Base-by-base conservation (phyloP, 2,113 vertebrate genomes). In the Sceloporus tristichus region DNA sequence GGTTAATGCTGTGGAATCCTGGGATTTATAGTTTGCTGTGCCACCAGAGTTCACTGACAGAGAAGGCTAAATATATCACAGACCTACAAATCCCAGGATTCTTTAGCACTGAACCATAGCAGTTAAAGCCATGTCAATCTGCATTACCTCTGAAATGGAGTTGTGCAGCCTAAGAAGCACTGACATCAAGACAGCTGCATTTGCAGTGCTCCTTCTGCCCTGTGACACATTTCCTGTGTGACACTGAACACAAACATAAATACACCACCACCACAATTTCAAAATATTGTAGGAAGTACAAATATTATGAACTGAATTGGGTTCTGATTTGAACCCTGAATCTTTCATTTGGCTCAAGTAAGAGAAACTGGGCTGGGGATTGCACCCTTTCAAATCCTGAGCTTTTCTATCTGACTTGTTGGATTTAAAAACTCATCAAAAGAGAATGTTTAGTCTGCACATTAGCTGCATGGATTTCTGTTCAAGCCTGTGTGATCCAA, bases 401-500 rank as follows among this genome's bases (percentile, higher is more conserved):
- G 68, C 25, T 23, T 27, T 70, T 71, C 68, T 56, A 71, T 71
- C 48, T 4, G 7, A 21, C 48, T 54, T n/a, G 8, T 74, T 62
- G 25, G 70, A 66, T 48, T 82, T 65, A 53, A 82, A 75, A 62
- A 38, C 38, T 16, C 85, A 68, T 54, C 34, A 38, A 68, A 66
- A 86, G 18, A 53, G 38, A 68, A 48, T 13, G 40, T 53, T 54
- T 4, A 34, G 19, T 42, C 59, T 19, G 5, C 5, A 14, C 68
- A 79, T 70, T 74, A 85, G 78, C 0, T 0, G 86, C 78, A 82
- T 87, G 68, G 71, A 66, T 89, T 90, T 94, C 86, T 89, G 76
- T 85, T 91, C 78, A 13, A 23, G 48, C 68, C 80, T 78, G 29
- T 78, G 84, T 0, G 0, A 23, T 40, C 5, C 0, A 0, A 0